Percentiles rank a stretch among this genome's conserved stretches.
phyloP scores from a whole-genome alignment of 1,140 invertebrate species.

The Yoshiicerus persimilis region DNA sequence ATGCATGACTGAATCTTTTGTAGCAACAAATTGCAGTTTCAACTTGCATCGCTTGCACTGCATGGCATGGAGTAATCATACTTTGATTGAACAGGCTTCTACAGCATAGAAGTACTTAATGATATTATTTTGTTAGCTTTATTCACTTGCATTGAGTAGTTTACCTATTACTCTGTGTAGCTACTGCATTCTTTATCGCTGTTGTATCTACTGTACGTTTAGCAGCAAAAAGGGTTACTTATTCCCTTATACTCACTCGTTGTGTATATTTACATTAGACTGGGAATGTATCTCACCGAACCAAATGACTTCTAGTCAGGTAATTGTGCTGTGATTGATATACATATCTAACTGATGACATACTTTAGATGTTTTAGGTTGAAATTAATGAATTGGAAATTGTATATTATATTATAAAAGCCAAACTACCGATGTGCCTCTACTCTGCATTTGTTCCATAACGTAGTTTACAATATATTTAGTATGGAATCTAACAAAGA shows the following conservation, averaged over 20 bases:
- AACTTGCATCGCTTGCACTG: background rate
- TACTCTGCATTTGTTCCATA: background rate
- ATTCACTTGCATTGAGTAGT: background rate
- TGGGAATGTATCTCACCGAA: background rate
- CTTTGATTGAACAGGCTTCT: background rate
- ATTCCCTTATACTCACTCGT: background rate
- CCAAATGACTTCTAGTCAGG: background rate
- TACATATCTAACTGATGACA: background rate
- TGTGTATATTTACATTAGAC: background rate
- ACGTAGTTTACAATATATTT: no score
- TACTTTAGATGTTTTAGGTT: background rate
- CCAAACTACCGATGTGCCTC: background rate
- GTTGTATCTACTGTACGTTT: no score
- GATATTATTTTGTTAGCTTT: background rate
- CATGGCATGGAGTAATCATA: background rate
- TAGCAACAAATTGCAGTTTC: background rate
- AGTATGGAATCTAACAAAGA: background rate
- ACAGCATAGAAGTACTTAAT: background rate
- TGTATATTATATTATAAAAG: no score
- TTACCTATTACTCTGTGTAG: background rate
- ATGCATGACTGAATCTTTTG: background rate
- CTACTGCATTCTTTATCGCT: background rate
- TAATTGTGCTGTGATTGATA: background rate
- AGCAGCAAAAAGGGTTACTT: no score
- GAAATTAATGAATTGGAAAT: background rate